Conservation (phyloP, 1,140 invertebrate genomes). For the Lepidostoma basale region DNA sequence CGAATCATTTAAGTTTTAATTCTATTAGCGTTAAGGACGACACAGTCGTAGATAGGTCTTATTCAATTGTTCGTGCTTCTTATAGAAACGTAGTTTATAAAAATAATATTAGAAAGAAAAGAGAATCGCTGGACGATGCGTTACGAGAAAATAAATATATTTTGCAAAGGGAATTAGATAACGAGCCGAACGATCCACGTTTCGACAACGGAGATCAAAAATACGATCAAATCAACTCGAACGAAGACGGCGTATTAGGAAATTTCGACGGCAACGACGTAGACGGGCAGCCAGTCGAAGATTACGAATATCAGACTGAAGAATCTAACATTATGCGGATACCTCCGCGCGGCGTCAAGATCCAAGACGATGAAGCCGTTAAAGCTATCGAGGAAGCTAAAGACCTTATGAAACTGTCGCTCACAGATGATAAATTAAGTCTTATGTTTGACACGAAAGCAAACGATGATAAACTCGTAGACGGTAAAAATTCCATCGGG, state of each 20-base stretch:
- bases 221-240: constrained; percentile 47
- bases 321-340: constrained; percentile 56
- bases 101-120: no score
- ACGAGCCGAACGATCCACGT: constrained; percentile 47
- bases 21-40: neutral
- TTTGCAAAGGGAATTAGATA: constrained; percentile 44
- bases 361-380: constrained; percentile 3
- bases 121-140: constrained; percentile 7
- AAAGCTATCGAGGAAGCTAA: constrained; percentile 32
- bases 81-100: neutral
- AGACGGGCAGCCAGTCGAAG: constrained; percentile 47
- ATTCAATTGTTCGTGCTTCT: neutral
- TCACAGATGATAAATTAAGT: constrained; percentile 38
- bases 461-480: neutral
- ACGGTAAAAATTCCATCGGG: neutral
- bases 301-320: constrained; percentile 43
- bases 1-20: neutral
- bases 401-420: constrained; percentile 29
- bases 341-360: constrained; percentile 50
- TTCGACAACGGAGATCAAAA: constrained; percentile 51
- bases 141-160: constrained; percentile 32
- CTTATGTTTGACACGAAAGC: constrained; percentile 16
- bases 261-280: constrained; percentile 41
- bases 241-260: constrained; percentile 45
- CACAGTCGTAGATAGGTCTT: neutral